These are phyloP conservation scores for Hemithea aestivaria DNA, from an alignment of 2,888 invertebrate genomes.

Conservation along the genomic window DNA sequence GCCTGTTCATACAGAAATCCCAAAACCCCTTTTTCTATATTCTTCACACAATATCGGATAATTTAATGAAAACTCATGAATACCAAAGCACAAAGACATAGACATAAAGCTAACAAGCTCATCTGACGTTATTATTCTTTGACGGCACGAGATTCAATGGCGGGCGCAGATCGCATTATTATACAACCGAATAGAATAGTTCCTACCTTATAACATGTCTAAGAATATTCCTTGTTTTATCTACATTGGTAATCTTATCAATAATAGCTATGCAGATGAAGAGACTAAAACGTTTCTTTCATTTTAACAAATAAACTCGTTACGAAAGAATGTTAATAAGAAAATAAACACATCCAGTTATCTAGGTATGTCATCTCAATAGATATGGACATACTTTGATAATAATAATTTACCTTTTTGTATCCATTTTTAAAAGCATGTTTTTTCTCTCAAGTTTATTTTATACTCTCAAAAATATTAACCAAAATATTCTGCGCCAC, in stretches of 20 bases:
- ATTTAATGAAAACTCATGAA: slow-evolving; percentile 18
- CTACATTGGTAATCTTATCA: slow-evolving; percentile 5
- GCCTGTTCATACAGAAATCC: too few relatives aligned
- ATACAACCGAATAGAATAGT: slow-evolving; percentile 35
- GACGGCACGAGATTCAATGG: slow-evolving; percentile 29
- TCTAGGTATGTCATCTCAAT: slow-evolving; percentile 2
- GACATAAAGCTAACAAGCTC: slow-evolving; percentile 36
- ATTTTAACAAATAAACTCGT: slow-evolving; percentile 6
- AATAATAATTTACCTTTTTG: too few relatives aligned
- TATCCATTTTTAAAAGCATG: too few relatives aligned
- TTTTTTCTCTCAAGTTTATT: slow-evolving; percentile 10
- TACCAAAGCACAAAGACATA: slow-evolving; percentile 8
- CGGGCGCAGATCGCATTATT: slow-evolving; percentile 46
- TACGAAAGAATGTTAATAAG: slow-evolving; percentile 11
- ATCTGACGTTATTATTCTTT: slow-evolving; percentile 39
- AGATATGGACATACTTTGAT: too few relatives aligned
- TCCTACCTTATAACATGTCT: neutral
- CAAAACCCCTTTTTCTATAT: too few relatives aligned
- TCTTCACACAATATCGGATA: slow-evolving; percentile 10
- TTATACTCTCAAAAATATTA: slow-evolving; percentile 9
- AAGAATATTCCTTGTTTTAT: slow-evolving; percentile 5
- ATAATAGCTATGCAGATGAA: slow-evolving; percentile 13
- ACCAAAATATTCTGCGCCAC: slow-evolving; percentile 9
- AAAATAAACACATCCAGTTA: slow-evolving; percentile 7
- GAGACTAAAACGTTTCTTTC: slow-evolving; percentile 9